phyloP scores from a whole-genome alignment of 2,797 vertebrate genomes.

The Clarias laeviceps region DNA sequence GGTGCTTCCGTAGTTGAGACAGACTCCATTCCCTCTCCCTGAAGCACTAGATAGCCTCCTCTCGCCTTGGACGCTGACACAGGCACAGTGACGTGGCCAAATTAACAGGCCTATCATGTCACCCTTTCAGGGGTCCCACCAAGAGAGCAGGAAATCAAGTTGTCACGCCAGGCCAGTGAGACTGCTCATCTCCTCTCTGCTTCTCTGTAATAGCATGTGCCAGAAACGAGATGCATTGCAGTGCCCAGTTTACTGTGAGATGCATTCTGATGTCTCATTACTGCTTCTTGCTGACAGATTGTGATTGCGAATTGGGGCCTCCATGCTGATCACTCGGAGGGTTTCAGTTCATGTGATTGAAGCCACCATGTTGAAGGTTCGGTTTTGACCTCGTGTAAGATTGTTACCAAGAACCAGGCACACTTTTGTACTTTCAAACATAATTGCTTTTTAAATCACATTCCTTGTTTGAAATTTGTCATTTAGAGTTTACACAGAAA shows the following conservation, averaged over 20 bases:
- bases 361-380: slow-evolving; percentile 35
- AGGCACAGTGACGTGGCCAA: slow-evolving; percentile 87
- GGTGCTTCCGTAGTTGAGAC: slow-evolving; percentile 86
- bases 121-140: slow-evolving; percentile 73
- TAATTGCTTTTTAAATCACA: slow-evolving; percentile 30
- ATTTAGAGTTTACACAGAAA: background rate
- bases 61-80: slow-evolving; percentile 76
- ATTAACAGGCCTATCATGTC: slow-evolving; percentile 91
- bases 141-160: slow-evolving; percentile 91
- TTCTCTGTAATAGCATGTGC: slow-evolving; percentile 86
- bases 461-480: background rate
- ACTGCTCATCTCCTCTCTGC: slow-evolving; percentile 75
- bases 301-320: slow-evolving; percentile 55
- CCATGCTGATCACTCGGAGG: slow-evolving; percentile 49
- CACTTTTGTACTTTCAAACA: slow-evolving; percentile 19
- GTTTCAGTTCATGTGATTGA: slow-evolving; percentile 38
- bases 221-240: slow-evolving; percentile 81
- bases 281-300: slow-evolving; percentile 59
- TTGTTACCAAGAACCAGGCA: slow-evolving; percentile 20
- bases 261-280: slow-evolving; percentile 75
- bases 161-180: slow-evolving; percentile 84
- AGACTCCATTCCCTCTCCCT: slow-evolving; percentile 81
- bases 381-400: slow-evolving; percentile 35
- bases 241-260: slow-evolving; percentile 77
- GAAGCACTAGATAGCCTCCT: slow-evolving; percentile 69